Evolutionary conservation across 2,113 vertebrate species (phyloP).

Genomic region (Rhinopomastus cyanomelas): DNA sequence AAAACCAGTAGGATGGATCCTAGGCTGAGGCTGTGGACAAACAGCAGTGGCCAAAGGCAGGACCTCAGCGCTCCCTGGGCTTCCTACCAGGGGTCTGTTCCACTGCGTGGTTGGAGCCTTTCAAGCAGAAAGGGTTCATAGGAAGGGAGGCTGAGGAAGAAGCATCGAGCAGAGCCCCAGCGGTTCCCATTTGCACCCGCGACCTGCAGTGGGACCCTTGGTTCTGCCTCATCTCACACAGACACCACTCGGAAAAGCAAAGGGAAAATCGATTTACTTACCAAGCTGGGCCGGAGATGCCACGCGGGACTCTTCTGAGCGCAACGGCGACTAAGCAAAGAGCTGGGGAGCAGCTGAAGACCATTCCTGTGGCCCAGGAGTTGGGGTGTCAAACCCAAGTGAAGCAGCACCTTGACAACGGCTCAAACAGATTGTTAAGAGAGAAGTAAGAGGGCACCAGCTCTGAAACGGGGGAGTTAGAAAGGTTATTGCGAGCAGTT

Average conservation of each 20-base stretch:
- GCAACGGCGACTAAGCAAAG: not conserved
- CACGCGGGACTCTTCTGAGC: not conserved
- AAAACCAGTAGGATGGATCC: not conserved
- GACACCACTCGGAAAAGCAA: not conserved
- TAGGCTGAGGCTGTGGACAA: not conserved
- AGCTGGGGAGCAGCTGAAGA: not conserved
- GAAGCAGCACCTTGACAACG: conserved; percentile 42
- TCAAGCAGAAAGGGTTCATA: accelerated
- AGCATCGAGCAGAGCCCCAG: not conserved
- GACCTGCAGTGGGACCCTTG: not conserved
- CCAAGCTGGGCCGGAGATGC: not conserved
- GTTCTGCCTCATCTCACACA: not conserved
- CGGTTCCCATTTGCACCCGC: not conserved
- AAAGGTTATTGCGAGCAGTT: not conserved
- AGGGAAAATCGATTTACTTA: conserved; percentile 54
- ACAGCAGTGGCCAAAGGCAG: not conserved
- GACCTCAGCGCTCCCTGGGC: not conserved
- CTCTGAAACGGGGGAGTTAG: not conserved
- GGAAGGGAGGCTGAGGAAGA: not conserved
- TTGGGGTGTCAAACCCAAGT: not conserved
- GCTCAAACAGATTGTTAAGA: not conserved
- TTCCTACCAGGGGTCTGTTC: not conserved
- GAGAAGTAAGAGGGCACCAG: not conserved
- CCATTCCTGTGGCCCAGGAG: not conserved
- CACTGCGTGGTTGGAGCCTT: too few species aligned